phyloP scores from a whole-genome alignment of 2,888 invertebrate genomes.

The Caenorhabditis imperialis region DNA sequence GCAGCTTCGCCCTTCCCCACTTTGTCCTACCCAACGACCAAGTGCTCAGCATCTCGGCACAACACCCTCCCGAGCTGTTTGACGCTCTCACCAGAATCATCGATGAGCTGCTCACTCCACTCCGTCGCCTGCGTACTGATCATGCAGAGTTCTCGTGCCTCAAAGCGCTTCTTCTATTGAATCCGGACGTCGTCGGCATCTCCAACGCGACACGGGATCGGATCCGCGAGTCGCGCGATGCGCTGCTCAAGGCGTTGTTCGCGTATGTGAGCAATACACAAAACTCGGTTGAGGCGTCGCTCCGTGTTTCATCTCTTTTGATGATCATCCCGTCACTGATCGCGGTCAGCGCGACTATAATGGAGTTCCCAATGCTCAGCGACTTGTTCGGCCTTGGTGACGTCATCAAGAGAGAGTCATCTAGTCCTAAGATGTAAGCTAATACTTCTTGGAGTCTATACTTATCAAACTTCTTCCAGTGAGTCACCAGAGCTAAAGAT shows the following conservation, averaged over 20 bases:
- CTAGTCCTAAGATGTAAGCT: constrained; percentile 37
- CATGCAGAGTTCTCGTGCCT: constrained; percentile 73
- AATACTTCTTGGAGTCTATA: no score
- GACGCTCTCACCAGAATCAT: constrained; percentile 60
- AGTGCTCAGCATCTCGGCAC: constrained; percentile 62
- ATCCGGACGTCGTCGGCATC: constrained; percentile 71
- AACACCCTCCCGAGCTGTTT: constrained; percentile 51
- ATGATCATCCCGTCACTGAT: constrained; percentile 73
- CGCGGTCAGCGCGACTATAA: constrained; percentile 59
- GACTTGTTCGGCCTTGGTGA: constrained; percentile 69
- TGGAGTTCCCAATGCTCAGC: constrained; percentile 59
- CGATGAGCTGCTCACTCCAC: constrained; percentile 73
- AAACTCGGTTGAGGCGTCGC: constrained; percentile 66
- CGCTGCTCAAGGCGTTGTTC: constrained; percentile 72
- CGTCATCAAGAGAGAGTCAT: constrained; percentile 50
- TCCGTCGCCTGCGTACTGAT: constrained; percentile 69
- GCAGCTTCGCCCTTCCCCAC: constrained; percentile 69
- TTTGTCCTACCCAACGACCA: constrained; percentile 74
- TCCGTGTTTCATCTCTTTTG: constrained; percentile 73
- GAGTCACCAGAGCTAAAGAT: constrained; percentile 41
- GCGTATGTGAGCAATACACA: constrained; percentile 62
- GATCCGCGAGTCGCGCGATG: constrained; percentile 72
- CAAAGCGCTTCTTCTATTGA: constrained; percentile 73
- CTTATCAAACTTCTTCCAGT: no score
- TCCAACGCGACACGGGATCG: constrained; percentile 58